Conservation (phyloP, 2,113 vertebrate species). For the Camelus dromedarius region DNA sequence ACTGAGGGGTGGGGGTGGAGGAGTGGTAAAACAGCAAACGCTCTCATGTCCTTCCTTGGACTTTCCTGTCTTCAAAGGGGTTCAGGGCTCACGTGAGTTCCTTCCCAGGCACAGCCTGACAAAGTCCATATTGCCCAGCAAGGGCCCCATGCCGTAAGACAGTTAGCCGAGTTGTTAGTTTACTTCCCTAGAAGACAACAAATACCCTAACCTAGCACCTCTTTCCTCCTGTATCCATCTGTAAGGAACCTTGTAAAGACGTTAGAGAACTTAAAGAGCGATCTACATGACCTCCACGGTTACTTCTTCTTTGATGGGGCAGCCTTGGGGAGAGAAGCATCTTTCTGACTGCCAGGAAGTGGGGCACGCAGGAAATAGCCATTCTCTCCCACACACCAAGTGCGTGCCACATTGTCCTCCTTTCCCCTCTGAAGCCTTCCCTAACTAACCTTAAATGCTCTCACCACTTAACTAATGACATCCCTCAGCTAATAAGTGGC, state of each 20-base stretch:
- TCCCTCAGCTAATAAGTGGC: background rate
- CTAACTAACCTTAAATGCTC: background rate
- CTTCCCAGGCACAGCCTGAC: slow-evolving; percentile 38
- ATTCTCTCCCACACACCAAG: background rate
- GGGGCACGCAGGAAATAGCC: background rate
- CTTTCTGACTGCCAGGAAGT: background rate
- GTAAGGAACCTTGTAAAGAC: background rate
- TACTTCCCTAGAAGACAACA: background rate
- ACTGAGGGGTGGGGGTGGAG: background rate
- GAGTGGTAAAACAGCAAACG: slow-evolving; percentile 26
- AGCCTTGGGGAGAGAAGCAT: background rate
- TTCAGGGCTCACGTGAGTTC: background rate
- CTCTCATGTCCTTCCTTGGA: slow-evolving; percentile 26
- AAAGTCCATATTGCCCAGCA: background rate
- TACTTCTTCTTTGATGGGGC: background rate
- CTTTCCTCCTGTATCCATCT: background rate
- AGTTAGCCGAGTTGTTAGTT: background rate
- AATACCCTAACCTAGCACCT: background rate
- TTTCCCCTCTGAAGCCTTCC: background rate
- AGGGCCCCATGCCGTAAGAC: background rate
- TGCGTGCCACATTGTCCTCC: background rate
- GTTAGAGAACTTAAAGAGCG: background rate
- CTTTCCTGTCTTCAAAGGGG: slow-evolving; percentile 64
- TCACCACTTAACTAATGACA: background rate
- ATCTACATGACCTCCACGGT: background rate